Evolutionary conservation across 1,140 invertebrate genomes (phyloP).

Genomic region (Apis florea): DNA sequence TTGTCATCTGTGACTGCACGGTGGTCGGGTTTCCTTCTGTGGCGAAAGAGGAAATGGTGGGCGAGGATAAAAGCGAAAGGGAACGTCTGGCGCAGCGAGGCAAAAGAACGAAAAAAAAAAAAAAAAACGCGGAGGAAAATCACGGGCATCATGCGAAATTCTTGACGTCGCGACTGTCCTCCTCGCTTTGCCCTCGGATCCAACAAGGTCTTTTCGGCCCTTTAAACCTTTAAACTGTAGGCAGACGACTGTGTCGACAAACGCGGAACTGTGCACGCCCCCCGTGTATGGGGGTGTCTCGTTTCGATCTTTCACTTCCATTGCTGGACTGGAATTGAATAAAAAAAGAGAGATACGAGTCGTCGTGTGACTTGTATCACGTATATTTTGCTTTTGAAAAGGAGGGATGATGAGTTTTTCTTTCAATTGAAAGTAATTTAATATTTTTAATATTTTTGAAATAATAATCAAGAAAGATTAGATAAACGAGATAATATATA

Average conservation of each 20-base stretch:
- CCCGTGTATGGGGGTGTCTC: not conserved
- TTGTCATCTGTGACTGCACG: slow-evolving; percentile 31
- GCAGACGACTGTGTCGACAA: not conserved
- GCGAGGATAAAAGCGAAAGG: slow-evolving; percentile 11
- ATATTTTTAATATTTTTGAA: no score
- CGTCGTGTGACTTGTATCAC: no score
- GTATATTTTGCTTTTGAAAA: no score
- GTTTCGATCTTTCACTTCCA: not conserved
- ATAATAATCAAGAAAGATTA: no score
- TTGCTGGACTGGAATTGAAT: no score
- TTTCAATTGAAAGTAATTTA: no score
- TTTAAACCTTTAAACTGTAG: slow-evolving; percentile 4
- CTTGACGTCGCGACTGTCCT: slow-evolving; percentile 36
- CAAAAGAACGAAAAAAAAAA: slow-evolving; percentile 14
- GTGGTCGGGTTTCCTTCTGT: not conserved
- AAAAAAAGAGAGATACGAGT: no score
- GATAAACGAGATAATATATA: no score
- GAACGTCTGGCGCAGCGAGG: not conserved
- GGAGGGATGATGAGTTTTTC: no score
- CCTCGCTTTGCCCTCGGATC: slow-evolving; percentile 34
- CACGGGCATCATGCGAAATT: slow-evolving; percentile 43
- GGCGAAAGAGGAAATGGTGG: slow-evolving; percentile 11
- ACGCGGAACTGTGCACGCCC: not conserved
- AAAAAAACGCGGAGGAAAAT: slow-evolving; percentile 40
- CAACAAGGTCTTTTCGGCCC: slow-evolving; percentile 13